phyloP scores from a whole-genome alignment of 2,113 vertebrate species.

The Trachemys scripta region DNA sequence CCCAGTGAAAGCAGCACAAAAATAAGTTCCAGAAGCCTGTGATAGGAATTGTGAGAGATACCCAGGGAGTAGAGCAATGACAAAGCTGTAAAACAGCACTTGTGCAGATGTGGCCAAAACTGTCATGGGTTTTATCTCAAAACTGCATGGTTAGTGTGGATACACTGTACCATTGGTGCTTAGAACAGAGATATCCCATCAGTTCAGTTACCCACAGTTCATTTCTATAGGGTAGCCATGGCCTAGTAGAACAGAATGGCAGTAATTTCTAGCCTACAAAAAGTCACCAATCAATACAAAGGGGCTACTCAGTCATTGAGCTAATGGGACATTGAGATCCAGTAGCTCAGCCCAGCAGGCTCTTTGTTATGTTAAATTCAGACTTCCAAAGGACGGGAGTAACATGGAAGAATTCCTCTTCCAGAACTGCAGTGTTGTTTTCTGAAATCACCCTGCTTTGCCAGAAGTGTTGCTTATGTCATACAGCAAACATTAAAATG shows the following conservation, averaged over 20 bases:
- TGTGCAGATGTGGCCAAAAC: background rate
- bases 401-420: constrained; percentile 44
- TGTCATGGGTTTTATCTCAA: background rate
- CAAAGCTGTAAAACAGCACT: background rate
- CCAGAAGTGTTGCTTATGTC: background rate
- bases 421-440: background rate
- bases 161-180: background rate
- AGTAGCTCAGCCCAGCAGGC: constrained; percentile 33
- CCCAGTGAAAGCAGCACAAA: background rate
- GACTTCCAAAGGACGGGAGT: background rate
- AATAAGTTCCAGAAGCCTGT: background rate
- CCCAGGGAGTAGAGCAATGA: background rate
- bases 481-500: constrained; percentile 38
- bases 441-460: constrained; percentile 8
- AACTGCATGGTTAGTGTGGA: background rate
- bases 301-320: background rate
- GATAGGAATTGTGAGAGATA: background rate
- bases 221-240: background rate
- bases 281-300: background rate
- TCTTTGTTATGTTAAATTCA: constrained; percentile 50
- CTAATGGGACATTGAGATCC: constrained; percentile 7
- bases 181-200: background rate
- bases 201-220: background rate
- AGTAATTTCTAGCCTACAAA: constrained; percentile 11
- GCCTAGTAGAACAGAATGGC: background rate